Conservation (phyloP, 2,797 vertebrate species). For the Pangasius mekongensis region DNA sequence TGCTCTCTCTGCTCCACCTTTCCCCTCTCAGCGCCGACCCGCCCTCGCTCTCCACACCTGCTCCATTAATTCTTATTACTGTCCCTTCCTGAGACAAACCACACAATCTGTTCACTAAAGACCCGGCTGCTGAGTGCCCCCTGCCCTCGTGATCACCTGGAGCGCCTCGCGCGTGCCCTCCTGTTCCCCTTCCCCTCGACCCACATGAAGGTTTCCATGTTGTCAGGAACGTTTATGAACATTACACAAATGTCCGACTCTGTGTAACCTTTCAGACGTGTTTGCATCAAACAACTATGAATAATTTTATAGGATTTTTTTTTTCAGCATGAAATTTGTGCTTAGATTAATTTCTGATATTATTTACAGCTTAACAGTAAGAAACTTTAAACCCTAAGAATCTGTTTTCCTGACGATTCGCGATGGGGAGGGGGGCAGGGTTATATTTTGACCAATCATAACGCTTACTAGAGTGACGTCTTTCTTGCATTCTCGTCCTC, state of each 20-base stretch:
- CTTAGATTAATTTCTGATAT: neutral
- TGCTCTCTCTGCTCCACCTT: constrained; percentile 46
- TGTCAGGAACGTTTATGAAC: neutral
- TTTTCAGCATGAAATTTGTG: neutral
- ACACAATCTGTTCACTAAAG: constrained; percentile 38
- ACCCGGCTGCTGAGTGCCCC: neutral
- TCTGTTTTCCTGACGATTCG: too few species aligned
- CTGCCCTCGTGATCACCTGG: neutral
- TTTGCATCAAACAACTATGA: neutral
- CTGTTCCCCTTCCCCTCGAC: constrained; percentile 9
- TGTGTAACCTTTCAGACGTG: neutral
- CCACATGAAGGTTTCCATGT: neutral
- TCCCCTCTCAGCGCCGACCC: constrained; percentile 20
- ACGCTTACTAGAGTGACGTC: neutral
- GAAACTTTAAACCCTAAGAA: too few species aligned
- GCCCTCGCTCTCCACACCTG: constrained; percentile 26
- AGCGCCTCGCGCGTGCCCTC: neutral
- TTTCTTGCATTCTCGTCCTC: neutral
- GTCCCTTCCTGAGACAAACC: constrained; percentile 32
- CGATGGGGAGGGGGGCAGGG: neutral
- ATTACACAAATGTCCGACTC: neutral
- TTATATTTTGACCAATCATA: neutral
- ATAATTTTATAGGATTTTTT: neutral
- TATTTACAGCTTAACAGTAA: too few species aligned
- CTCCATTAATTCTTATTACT: constrained; percentile 30